Percentiles rank a stretch among this genome's conserved stretches.
Evolutionary conservation across 1,140 invertebrate species (phyloP).

Genomic region (Saccostrea glomerata): DNA sequence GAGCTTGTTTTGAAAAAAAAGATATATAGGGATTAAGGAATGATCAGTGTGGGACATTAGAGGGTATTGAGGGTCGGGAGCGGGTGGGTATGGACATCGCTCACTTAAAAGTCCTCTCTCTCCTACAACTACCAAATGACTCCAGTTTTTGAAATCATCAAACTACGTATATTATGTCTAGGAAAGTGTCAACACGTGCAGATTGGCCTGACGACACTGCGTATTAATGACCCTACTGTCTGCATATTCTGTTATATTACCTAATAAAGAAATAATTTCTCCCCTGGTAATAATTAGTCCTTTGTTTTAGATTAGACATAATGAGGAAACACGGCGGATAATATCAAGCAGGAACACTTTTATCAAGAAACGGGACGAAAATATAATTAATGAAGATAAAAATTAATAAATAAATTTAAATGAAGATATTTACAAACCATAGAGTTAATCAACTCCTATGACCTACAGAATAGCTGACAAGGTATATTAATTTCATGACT

Average conservation of each 20-base stretch:
- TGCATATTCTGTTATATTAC: neutral
- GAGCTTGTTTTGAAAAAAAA: too few relatives aligned
- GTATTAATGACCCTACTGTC: neutral
- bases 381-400: neutral
- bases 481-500: too few relatives aligned
- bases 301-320: neutral
- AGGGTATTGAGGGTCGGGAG: too few relatives aligned
- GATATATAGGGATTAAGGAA: too few relatives aligned
- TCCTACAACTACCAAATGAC: neutral
- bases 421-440: neutral
- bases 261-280: conserved; percentile 37
- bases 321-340: neutral
- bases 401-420: neutral
- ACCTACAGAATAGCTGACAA: neutral
- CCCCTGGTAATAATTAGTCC: neutral
- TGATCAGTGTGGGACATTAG: too few relatives aligned
- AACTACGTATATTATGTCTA: neutral
- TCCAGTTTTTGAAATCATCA: neutral
- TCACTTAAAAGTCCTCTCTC: too few relatives aligned
- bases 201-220: neutral
- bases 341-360: neutral
- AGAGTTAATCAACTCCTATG: neutral
- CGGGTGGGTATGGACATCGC: too few relatives aligned
- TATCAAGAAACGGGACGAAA: neutral
- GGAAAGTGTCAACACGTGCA: conserved; percentile 13